phyloP scores from a whole-genome alignment of 2,888 invertebrate species.

The Drosophila anomalata region DNA sequence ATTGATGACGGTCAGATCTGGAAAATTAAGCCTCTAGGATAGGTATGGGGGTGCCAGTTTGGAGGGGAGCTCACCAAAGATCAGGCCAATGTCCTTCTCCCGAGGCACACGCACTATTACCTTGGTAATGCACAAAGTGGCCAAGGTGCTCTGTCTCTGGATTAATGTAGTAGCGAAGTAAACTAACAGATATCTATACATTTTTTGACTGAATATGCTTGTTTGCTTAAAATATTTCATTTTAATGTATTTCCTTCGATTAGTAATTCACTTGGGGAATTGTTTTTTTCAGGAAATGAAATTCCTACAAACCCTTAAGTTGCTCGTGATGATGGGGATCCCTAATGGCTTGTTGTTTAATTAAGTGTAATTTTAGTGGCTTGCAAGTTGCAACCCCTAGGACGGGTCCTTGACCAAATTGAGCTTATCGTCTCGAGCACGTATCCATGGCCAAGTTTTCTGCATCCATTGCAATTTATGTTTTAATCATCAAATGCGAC shows the following conservation, averaged over 20 bases:
- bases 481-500: constrained; percentile 75
- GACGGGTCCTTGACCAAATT: constrained; percentile 3
- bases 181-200: constrained; percentile 51
- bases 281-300: neutral
- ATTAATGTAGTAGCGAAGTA: constrained; percentile 29
- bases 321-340: constrained; percentile 50
- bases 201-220: constrained; percentile 48
- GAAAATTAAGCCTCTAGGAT: neutral
- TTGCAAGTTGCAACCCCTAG: constrained; percentile 57
- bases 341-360: constrained; percentile 82
- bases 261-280: neutral
- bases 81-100: constrained; percentile 78
- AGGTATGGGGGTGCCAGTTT: neutral
- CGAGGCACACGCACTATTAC: constrained; percentile 75
- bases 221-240: neutral
- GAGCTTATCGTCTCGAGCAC: constrained; percentile 2
- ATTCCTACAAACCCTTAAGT: constrained; percentile 21
- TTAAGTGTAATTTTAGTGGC: constrained; percentile 82
- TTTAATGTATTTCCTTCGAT: neutral
- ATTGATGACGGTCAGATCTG: constrained; percentile 74
- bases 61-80: constrained; percentile 74
- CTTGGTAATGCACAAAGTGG: constrained; percentile 52
- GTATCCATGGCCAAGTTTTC: constrained; percentile 31
- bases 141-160: constrained; percentile 16
- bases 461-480: constrained; percentile 71